These are phyloP conservation scores for Paramormyrops kingsleyae DNA, from an alignment of 2,113 vertebrate genomes.

Conservation along the genomic window DNA sequence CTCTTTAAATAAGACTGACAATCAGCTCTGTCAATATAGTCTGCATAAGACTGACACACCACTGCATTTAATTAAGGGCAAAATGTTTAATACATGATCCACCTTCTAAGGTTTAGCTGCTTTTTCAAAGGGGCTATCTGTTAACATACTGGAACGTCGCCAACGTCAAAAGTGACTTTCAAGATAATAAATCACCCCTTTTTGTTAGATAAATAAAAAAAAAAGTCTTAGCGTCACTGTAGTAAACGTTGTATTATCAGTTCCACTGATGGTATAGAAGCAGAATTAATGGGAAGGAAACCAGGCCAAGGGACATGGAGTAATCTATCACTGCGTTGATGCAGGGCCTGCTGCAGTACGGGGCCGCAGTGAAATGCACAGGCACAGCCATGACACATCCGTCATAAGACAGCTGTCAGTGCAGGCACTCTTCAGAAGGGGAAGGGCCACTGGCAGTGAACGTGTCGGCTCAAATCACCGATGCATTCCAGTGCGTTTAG, in stretches of 20 bases:
- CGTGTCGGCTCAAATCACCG: not conserved
- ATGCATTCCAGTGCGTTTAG: not conserved
- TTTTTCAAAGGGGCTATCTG: not conserved
- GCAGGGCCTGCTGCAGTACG: not conserved
- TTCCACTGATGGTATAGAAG: not conserved
- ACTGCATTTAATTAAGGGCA: constrained; percentile 11
- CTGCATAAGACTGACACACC: not conserved
- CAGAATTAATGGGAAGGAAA: not conserved
- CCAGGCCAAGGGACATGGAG: not conserved
- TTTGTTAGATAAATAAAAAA: not conserved
- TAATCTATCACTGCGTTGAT: constrained; percentile 9
- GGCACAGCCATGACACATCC: constrained; percentile 10
- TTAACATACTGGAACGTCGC: not conserved
- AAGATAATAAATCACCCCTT: constrained; percentile 16
- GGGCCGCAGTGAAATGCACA: not conserved
- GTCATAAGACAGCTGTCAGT: not conserved
- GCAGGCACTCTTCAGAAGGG: not conserved
- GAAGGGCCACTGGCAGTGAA: not conserved
- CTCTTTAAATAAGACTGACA: not conserved
- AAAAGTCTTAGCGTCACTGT: not conserved
- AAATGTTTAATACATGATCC: not conserved
- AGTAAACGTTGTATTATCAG: not conserved
- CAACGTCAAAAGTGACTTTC: constrained; percentile 7
- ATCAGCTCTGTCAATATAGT: not conserved
- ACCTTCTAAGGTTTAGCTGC: not conserved